These are phyloP conservation scores for Mesoligia furuncula DNA, from an alignment of 2,888 invertebrate genomes.

Conservation along the genomic window DNA sequence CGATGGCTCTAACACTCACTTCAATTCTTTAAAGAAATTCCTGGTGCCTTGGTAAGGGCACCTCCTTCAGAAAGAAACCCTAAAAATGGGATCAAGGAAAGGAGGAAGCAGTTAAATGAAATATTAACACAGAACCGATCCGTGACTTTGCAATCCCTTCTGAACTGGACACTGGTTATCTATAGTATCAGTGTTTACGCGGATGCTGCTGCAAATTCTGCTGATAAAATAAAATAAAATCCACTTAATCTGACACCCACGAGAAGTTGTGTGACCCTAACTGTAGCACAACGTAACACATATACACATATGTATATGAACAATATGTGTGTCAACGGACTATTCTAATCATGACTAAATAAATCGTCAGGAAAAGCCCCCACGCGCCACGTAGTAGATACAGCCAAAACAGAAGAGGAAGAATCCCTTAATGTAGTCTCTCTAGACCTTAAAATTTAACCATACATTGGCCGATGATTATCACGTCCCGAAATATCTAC, in stretches of 20 bases:
- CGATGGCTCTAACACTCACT: not conserved
- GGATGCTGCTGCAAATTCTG: conserved; percentile 19
- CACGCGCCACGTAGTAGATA: not conserved
- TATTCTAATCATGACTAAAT: not conserved
- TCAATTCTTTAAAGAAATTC: not conserved
- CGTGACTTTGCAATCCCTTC: not conserved
- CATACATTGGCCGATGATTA: not conserved
- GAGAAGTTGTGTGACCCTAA: not conserved
- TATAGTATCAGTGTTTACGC: conserved; percentile 8
- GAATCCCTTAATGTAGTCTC: not conserved
- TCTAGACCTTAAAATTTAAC: not conserved
- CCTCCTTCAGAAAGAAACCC: too few species aligned
- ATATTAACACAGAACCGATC: not conserved
- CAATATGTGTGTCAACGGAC: not conserved
- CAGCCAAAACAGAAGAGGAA: not conserved
- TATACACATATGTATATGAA: not conserved
- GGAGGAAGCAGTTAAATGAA: not conserved
- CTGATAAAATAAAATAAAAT: conserved; percentile 7
- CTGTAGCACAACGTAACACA: not conserved
- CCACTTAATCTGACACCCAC: conserved; percentile 35
- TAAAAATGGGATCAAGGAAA: too few species aligned
- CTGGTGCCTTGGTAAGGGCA: too few species aligned
- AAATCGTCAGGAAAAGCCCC: not conserved
- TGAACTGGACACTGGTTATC: not conserved
- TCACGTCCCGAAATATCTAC: not conserved